Conservation (phyloP, 2,797 vertebrate genomes). For the Leontopithecus rosalia region DNA sequence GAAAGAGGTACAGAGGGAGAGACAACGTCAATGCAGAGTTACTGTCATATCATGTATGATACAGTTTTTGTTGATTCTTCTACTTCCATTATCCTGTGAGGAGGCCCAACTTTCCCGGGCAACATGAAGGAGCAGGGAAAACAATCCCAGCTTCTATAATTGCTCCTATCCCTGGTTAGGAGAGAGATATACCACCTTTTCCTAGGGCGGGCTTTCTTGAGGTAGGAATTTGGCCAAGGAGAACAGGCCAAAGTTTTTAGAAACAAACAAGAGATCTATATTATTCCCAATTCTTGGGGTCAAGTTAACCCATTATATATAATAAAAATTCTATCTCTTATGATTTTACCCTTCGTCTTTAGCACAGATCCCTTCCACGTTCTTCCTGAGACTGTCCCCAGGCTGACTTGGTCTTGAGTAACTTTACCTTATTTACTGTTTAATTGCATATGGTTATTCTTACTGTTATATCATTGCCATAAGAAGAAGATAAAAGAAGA, state of each 20-base stretch:
- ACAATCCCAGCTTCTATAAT: not conserved
- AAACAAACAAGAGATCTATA: not conserved
- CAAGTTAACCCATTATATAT: not conserved
- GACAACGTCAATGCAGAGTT: rapidly evolving
- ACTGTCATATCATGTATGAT: not conserved
- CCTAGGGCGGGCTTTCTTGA: not conserved
- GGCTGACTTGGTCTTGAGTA: not conserved
- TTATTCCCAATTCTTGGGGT: not conserved
- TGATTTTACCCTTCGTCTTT: not conserved
- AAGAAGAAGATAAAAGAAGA: not conserved
- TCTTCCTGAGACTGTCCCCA: not conserved
- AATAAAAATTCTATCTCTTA: not conserved
- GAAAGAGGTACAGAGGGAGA: not conserved
- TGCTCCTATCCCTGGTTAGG: not conserved
- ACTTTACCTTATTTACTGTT: not conserved
- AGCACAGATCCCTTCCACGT: not conserved
- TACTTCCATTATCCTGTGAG: not conserved
- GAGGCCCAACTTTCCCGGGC: not conserved
- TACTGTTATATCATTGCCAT: not conserved
- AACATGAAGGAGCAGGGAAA: not conserved
- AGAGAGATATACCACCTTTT: not conserved
- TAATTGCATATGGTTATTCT: not conserved
- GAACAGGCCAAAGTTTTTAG: not conserved
- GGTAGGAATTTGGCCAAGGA: not conserved
- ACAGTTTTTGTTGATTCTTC: not conserved